Conservation (phyloP, 2,113 vertebrate species). For the Pelusios castaneus region DNA sequence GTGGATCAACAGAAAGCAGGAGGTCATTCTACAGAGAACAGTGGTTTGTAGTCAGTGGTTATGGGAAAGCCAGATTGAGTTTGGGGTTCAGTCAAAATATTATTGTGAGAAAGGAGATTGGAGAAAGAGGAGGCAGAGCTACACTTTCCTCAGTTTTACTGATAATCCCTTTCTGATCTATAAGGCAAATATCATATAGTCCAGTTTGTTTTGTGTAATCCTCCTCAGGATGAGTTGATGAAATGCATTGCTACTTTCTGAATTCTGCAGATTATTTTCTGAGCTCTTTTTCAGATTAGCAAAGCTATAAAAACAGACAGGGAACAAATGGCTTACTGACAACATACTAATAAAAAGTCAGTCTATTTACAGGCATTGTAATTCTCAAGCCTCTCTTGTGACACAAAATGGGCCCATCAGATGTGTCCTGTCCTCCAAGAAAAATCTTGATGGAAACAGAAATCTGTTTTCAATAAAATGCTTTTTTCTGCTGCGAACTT, state of each 20-base stretch:
- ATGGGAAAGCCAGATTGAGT: rapidly evolving
- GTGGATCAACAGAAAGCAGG: neutral
- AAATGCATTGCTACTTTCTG: neutral
- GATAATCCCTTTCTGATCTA: neutral
- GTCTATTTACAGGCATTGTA: rapidly evolving
- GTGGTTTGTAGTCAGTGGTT: neutral
- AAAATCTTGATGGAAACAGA: neutral
- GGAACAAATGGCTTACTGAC: neutral
- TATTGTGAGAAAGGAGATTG: neutral
- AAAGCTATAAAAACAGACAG: neutral
- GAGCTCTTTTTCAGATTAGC: neutral
- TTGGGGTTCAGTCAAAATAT: neutral
- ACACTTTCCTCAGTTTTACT: neutral
- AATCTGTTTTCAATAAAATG: rapidly evolving
- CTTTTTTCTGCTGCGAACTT: neutral
- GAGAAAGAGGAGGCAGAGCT: neutral
- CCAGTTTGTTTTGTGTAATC: neutral
- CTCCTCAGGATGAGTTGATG: neutral
- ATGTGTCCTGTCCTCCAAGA: neutral
- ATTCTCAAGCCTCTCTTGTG: neutral
- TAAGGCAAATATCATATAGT: no score
- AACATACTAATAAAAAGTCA: neutral
- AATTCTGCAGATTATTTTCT: neutral
- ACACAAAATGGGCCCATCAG: neutral
- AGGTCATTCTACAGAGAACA: rapidly evolving